These are phyloP conservation scores for Podiceps cristatus DNA, from an alignment of 2,113 vertebrate genomes.

Conservation along the genomic window DNA sequence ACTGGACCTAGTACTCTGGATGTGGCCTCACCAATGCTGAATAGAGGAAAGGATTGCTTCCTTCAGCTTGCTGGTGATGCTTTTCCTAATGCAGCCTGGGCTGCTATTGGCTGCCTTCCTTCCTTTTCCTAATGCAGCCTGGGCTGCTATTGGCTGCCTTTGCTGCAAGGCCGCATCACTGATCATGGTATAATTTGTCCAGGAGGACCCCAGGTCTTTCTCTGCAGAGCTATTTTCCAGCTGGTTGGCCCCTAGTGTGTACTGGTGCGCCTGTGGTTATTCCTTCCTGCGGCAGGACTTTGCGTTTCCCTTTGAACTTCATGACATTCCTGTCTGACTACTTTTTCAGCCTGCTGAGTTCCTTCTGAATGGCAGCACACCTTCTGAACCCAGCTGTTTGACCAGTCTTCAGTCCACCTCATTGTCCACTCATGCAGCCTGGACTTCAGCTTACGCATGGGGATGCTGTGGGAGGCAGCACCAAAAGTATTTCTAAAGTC, in stretches of 20 bases:
- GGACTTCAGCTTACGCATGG: neutral
- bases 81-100: neutral
- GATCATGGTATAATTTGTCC: neutral
- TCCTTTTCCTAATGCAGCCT: neutral
- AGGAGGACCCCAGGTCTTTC: neutral
- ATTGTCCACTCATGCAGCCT: neutral
- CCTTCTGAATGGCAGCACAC: neutral
- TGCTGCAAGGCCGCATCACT: neutral
- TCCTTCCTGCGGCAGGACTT: neutral
- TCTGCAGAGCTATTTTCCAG: neutral
- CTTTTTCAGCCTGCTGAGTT: neutral
- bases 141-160: neutral
- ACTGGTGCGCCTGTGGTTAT: neutral
- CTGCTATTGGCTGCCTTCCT: neutral
- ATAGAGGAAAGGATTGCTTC: neutral
- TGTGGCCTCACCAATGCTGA: neutral
- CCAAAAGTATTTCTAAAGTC: neutral
- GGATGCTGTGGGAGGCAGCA: neutral
- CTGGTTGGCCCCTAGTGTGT: neutral
- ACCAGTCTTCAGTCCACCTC: neutral
- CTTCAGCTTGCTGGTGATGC: neutral
- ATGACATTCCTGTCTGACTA: neutral
- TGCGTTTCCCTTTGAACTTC: neutral
- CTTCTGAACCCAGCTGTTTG: neutral
- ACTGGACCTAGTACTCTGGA: neutral